Percentiles rank a stretch among this genome's conserved stretches.
phyloP scores from a whole-genome alignment of 1,140 invertebrate species.

The Pteromalus puparum region DNA sequence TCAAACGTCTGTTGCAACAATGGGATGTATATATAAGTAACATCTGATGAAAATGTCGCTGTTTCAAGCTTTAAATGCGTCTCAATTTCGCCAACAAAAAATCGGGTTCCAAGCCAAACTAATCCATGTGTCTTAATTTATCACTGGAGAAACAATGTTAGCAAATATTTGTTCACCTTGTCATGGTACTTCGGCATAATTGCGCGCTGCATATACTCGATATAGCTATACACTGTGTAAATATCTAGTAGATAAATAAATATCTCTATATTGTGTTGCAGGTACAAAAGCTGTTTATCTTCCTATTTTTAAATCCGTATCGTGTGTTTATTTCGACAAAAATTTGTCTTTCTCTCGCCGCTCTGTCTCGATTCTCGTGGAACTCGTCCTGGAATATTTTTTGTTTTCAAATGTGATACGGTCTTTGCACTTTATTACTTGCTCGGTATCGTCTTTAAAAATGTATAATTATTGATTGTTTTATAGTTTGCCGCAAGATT shows the following conservation, averaged over 20 bases:
- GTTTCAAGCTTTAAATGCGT: neutral
- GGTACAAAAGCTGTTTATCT: slow-evolving; percentile 67
- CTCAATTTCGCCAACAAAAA: neutral
- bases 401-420: neutral
- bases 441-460: neutral
- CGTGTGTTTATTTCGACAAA: slow-evolving; percentile 39
- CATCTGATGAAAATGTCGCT: neutral
- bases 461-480: neutral
- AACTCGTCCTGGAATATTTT: neutral
- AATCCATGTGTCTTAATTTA: neutral
- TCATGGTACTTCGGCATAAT: slow-evolving; percentile 34
- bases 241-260: slow-evolving; percentile 68
- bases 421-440: neutral
- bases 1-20: neutral
- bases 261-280: slow-evolving; percentile 62
- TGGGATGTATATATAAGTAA: neutral
- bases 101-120: neutral
- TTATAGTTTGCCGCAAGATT: too few relatives aligned
- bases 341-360: neutral
- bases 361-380: neutral
- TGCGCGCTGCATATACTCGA: slow-evolving; percentile 42
- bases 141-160: neutral
- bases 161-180: neutral
- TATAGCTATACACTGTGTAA: slow-evolving; percentile 52
- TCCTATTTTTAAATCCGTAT: slow-evolving; percentile 47